Base-by-base conservation (phyloP, 2,888 invertebrate species). In the Lobophora halterata region DNA sequence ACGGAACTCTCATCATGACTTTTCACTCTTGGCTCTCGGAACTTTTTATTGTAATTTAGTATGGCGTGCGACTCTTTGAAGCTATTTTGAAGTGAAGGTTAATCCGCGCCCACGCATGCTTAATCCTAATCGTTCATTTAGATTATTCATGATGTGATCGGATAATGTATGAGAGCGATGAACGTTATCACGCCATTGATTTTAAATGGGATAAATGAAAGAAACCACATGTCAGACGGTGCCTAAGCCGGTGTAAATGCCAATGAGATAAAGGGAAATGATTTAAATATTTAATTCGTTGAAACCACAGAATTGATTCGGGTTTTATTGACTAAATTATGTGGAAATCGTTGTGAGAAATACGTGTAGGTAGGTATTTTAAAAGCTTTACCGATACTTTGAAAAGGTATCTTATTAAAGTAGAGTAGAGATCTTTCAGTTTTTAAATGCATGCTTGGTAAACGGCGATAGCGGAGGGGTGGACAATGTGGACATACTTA, bases 81-180 rank as follows among this genome's bases (percentile, higher is more conserved):
- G n/a, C n/a, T n/a, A n/a, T n/a, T n/a, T n/a, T n/a, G 48, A 53
- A 60, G 60, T 55, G 68, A 65, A 71, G 66, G 67, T 71, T 74
- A 76, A 78, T 73, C 73, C 71, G 49, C 76, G 65, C 82, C 82
- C 71, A 83, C 80, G 71, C 72, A 52, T 64, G 58, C 63, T 46
- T 62, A 57, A 65, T 69, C 60, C 65, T 82, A 85, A 86, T 83
- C 82, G 77, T 65, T 80, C 79, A 78, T 80, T 79, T 65, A 71
- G 72, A 77, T 80, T 79, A 79, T 69, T 46, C 44, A 33, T 9
- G 7, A 20, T 23, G 41, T 41, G 31, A 38, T 27, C 37, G 35
- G 77, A 78, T 79, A 79, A 79, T 74, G 72, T 70, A 76, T 78
- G 75, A 79, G 74, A 57, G 62, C 61, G 64, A 74, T 80, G 73